Base-by-base conservation (phyloP, 2,888 invertebrate species). In the Polyommatus iphigenia region DNA sequence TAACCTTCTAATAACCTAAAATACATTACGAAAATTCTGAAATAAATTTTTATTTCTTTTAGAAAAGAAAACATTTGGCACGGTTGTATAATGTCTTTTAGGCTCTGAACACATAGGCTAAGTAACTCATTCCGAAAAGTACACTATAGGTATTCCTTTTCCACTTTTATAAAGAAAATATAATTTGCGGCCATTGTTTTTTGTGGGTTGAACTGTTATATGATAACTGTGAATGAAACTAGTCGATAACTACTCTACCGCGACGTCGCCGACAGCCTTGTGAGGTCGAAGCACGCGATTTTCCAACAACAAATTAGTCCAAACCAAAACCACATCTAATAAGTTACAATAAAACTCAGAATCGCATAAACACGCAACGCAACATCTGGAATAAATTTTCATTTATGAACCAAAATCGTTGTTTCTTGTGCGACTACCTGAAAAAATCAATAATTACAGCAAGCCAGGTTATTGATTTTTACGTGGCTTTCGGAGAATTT, bases 391-490 rank as follows among this genome's bases (percentile, higher is more conserved):
- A 73, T 73, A 73, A 41, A 73, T 73, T 50, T 73, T 46, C 73
- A 46, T 73, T 73, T 73, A 46, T 73, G 54, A 72, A 72, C 72
- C 77, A 57, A 71, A 77, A 72, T 41, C 29, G 62, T 71, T 7
- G 46, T 73, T 73, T 73, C 73, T 73, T 73, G 46, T 24, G 24
- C 8, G 36, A 46, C 46, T 41, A 15, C 46, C 32, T 76, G 29
- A 50, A 54, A 50, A 29, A 46, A 76, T 36, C 32, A 72, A 72
- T 72, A 72, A 72, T 72, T 72, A 81, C 78, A 79, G 81, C 67
- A 18, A 79, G 82, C 59, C 29, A 80, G 80, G 81, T 81, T 80
- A 81, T 81, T 81, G 82, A 79, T 79, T 80, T 72, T 24, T 20
- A 7, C 24, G 62, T 62, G 20, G 13, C 62, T 62, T 8, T 62